A percentile compares a stretch with the other conserved stretches of the same genome.
phyloP scores from a whole-genome alignment of 2,888 invertebrate species.

The Andrena dorsata region DNA sequence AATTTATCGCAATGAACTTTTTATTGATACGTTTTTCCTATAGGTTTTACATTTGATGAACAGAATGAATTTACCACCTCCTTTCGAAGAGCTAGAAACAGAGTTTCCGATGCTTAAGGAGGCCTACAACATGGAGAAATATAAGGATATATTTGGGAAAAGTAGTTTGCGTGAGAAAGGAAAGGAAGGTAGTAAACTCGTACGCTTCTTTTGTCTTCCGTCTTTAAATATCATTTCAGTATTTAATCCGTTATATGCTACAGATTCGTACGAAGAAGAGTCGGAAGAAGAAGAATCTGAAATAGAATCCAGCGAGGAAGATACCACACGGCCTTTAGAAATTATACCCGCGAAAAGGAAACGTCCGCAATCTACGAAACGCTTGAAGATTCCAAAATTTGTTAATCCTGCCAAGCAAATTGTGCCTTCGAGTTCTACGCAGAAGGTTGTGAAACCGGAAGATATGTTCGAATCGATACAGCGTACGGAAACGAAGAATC shows the following conservation, averaged over 20 bases:
- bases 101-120: constrained; percentile 81
- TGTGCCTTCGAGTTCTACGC: constrained; percentile 64
- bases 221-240: constrained; percentile 1
- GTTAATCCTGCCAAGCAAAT: constrained; percentile 85
- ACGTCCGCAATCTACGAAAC: constrained; percentile 83
- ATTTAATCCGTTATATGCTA: constrained; percentile 4
- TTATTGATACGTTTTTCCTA: constrained; percentile 15
- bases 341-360: constrained; percentile 86
- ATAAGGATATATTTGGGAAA: constrained; percentile 77
- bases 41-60: constrained; percentile 97
- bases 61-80: constrained; percentile 95
- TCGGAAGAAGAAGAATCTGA: constrained; percentile 87
- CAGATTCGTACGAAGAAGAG: constrained; percentile 36
- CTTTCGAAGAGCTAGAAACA: constrained; percentile 88
- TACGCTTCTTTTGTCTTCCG: neutral
- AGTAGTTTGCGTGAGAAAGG: constrained; percentile 71
- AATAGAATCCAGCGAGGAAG: constrained; percentile 88
- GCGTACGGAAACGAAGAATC: constrained; percentile 82
- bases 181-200: constrained; percentile 60
- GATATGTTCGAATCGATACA: constrained; percentile 87
- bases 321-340: constrained; percentile 78
- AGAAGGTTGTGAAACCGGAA: constrained; percentile 84
- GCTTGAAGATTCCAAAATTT: constrained; percentile 87
- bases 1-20: neutral
- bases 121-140: constrained; percentile 80